These are phyloP conservation scores for Merodon equestris DNA, from an alignment of 2,888 invertebrate genomes.

Conservation along the genomic window DNA sequence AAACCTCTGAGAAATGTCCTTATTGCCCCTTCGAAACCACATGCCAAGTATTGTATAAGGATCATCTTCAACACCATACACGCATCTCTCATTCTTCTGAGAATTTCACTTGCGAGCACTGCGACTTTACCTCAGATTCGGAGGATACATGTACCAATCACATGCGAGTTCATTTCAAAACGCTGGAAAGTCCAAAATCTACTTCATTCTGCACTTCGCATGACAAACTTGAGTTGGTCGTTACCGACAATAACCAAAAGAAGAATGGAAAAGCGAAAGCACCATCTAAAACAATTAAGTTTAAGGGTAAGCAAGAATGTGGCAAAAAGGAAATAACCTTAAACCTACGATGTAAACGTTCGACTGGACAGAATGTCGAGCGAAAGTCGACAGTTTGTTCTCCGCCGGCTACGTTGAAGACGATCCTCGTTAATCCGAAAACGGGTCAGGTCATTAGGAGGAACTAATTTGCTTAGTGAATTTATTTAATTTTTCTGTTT, in stretches of 20 bases:
- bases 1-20: constrained; percentile 80
- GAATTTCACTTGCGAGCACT: constrained; percentile 87
- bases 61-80: constrained; percentile 87
- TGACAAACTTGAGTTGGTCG: constrained; percentile 76
- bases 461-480: constrained; percentile 72
- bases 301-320: constrained; percentile 35
- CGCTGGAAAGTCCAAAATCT: constrained; percentile 74
- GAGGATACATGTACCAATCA: constrained; percentile 88
- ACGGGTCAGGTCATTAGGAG: constrained; percentile 78
- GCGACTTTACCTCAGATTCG: constrained; percentile 89
- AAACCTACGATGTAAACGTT: constrained; percentile 70
- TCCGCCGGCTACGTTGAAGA: constrained; percentile 71
- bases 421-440: constrained; percentile 78
- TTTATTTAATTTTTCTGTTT: constrained; percentile 17
- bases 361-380: constrained; percentile 66
- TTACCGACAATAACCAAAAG: constrained; percentile 70
- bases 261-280: constrained; percentile 19
- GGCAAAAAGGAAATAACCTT: too few relatives aligned
- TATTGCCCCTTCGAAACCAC: constrained; percentile 90
- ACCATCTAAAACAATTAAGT: constrained; percentile 47
- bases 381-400: constrained; percentile 33
- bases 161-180: constrained; percentile 86
- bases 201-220: constrained; percentile 78
- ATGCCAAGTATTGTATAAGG: constrained; percentile 85
- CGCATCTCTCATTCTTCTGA: constrained; percentile 80